Evolutionary conservation across 1,140 invertebrate genomes (phyloP).

Genomic region (Elymnias hypermnestra): DNA sequence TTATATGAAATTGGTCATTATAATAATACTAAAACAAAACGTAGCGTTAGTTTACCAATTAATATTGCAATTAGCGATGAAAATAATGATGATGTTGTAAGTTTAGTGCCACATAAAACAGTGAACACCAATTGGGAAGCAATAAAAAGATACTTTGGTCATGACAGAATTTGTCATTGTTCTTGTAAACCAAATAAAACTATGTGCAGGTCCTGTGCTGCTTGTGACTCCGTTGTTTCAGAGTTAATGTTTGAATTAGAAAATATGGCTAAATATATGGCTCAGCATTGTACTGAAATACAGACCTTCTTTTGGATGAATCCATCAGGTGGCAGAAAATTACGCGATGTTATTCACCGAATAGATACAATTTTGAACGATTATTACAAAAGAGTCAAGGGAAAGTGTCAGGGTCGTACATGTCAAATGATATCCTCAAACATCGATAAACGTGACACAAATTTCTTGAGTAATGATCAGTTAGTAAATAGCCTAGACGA

Average conservation of each 20-base stretch:
- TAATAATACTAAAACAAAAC: not conserved
- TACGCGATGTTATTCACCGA: conserved; percentile 45
- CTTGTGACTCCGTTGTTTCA: conserved; percentile 43
- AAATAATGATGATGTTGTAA: not conserved
- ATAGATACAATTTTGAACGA: conserved; percentile 42
- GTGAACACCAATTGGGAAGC: conserved; percentile 35
- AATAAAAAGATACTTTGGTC: conserved; percentile 40
- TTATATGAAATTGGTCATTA: not conserved
- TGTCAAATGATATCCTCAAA: conserved; percentile 39
- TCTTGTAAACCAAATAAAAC: conserved; percentile 43
- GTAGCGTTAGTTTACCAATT: not conserved
- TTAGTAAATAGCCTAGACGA: conserved; percentile 26
- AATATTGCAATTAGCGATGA: not conserved
- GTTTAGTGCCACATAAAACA: conserved; percentile 7
- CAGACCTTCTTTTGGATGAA: conserved; percentile 61
- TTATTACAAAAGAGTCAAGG: conserved; percentile 51
- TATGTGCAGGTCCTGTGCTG: conserved; percentile 48
- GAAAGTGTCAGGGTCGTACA: conserved; percentile 44
- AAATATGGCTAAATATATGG: conserved; percentile 50
- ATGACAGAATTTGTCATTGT: conserved; percentile 45
- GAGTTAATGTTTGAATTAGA: conserved; percentile 58
- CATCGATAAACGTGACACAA: conserved; percentile 34
- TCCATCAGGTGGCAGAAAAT: conserved; percentile 47
- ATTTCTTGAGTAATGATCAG: conserved; percentile 5
- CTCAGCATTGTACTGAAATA: conserved; percentile 59